Evolutionary conservation across 2,888 invertebrate species (phyloP), one percentile per base, ranked within the genome.

Genomic region (Gastracanthus pulcherrimus): DNA sequence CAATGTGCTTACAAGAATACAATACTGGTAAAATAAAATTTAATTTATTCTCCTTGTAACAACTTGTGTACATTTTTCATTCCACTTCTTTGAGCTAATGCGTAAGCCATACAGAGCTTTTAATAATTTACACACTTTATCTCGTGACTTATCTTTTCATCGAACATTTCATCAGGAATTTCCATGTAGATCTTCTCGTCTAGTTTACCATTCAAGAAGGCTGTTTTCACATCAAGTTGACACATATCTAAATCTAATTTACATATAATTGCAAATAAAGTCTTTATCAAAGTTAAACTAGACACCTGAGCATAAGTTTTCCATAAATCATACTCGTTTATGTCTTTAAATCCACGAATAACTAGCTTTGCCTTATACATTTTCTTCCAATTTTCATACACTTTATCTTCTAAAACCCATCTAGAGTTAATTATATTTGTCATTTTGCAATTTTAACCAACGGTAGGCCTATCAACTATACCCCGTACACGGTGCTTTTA

Each of bases 181-280:
- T 58, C 69, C 62, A 80, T 79, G 13, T 55, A 71, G 19, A 81
- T 70, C 7, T 77, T 60, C n/a, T 83, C 79, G 9, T 77, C 66
- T 23, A 82, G 11, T 3, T 45, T 69, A 31, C 85, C 85, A 66
- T 86, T 84, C 13, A 86, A 58, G 62, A 86, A 87, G 4, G 86
- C 86, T 38, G 84, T 86, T 62, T 82, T 83, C 6, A 84, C 84
- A 23, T 83, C 83, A 13, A 81, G 45, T 79, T 81, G 81, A 60
- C 31, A 41, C 0, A 70, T 45, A 0, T 72, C 51, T 26, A 76
- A 26, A 67, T 81, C 51, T 7, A 62, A 38, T 58, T 72, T 74
- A 26, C 80, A 82, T 0, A 75, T 76, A 9, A 81, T 77, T 0
- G 77, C 66, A 41, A 82, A 34, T 2, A 79, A 58, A 2, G 82